Base-by-base conservation (phyloP, 2,888 invertebrate species). In the Agelastica alni region DNA sequence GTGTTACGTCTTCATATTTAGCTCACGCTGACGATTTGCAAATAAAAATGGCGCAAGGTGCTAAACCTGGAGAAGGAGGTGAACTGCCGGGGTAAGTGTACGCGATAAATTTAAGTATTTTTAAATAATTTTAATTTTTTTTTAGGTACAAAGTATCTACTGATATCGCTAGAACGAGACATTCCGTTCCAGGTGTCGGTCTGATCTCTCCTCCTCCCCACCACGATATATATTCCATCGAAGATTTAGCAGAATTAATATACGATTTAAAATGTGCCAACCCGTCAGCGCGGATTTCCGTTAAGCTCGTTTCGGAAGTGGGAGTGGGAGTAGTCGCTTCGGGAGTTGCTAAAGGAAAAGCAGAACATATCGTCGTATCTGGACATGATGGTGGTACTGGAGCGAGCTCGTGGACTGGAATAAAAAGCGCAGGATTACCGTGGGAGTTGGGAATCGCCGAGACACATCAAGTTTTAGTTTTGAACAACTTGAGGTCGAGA, bases 311-410 rank as follows among this genome's bases (percentile, higher is more conserved):
- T 1, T 98, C 98, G 0, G 98, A 99, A 80, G 96, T 96, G 3
- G 98, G 98, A 1, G 62, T 62, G 7, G 62, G 99, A 1, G 96
- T 99, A 1, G 95, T 99, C 0, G 99, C 99, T n/a, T 88, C 97
- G 4, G 99, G 99, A 17, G 98, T 98, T 1, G 71, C 71, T 6
- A 71, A 71, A 61, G 70, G 70, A 32, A 98, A 98, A 79, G 96
- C 96, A 0, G 98, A 98, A 72, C 98, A 98, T 77, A 94, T 99
- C 66, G 96, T 96, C 0, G 96, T 99, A 63, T 97, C 97, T 1
- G 99, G 99, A 0, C 98, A 99, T 78, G 99, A 99, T 79, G 99
- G 99, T 57, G 98, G 99, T 47, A 99, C 99, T 10, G 99, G 99
- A 22, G 99, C 98, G 37, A 94, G 94, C 72, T 95, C 95, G 53